phyloP scores from a whole-genome alignment of 2,888 invertebrate genomes.

The Melipona beecheii region DNA sequence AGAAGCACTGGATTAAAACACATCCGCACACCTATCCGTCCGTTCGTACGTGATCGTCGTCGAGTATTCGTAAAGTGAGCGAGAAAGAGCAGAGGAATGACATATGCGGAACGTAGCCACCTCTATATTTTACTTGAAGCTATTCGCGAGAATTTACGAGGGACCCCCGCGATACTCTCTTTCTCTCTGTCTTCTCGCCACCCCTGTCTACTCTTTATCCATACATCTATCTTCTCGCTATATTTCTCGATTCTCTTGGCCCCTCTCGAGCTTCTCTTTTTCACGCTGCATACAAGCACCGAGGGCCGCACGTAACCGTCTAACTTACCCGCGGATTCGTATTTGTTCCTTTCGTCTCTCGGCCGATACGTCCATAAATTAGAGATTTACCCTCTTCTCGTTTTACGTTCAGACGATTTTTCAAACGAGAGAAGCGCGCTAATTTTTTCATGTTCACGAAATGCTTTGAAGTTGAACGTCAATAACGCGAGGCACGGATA shows the following conservation, averaged over 20 bases:
- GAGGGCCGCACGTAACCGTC: no score
- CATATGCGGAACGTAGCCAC: conserved; percentile 82
- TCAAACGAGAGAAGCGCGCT: no score
- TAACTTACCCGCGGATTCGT: no score
- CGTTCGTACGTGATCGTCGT: conserved; percentile 61
- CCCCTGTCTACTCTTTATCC: conserved; percentile 43
- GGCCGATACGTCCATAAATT: no score
- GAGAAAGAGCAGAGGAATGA: conserved; percentile 79
- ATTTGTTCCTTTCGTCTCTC: no score
- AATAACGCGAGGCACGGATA: not conserved
- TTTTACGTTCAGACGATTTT: no score
- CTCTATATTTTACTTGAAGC: conserved; percentile 81
- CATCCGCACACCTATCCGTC: conserved; percentile 54
- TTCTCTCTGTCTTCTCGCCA: conserved; percentile 55
- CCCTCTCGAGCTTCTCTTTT: conserved; percentile 26
- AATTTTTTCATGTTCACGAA: no score
- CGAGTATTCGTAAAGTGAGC: conserved; percentile 64
- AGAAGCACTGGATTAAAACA: conserved; percentile 56
- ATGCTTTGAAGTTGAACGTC: not conserved
- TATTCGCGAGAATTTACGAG: conserved; percentile 81
- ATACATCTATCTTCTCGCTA: conserved; percentile 50
- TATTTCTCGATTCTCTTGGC: conserved; percentile 41
- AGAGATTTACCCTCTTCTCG: no score
- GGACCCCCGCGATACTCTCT: conserved; percentile 64
- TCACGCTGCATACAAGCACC: not conserved